Base-by-base conservation (phyloP, 2,888 invertebrate species). In the Tiliacea aurago region DNA sequence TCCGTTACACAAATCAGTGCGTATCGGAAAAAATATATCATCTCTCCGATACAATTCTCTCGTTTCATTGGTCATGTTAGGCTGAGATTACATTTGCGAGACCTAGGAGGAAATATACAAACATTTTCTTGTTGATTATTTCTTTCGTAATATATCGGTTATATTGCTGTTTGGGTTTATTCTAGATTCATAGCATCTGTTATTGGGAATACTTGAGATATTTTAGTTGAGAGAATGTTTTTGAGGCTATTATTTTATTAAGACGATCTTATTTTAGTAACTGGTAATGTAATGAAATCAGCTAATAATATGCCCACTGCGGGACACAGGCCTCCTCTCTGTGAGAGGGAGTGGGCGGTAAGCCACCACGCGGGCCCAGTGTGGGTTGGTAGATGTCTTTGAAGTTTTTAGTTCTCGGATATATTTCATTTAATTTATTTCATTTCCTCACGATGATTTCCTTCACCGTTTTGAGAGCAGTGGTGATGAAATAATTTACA, bases 1-100 rank as follows among this genome's bases (percentile, higher is more conserved):
- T 73, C 45, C 43, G 81, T 86, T 85, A 86, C 78, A 82, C 76
- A 82, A 87, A 89, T 89, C 84, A 80, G 81, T 78, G 83, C 71
- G 64, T 77, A 71, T 76, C 65, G 72, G 74, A 78, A 70, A 84
- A 86, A 84, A 85, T n/a, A 28, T 87, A 84, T 82, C 83, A 86
- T 85, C 75, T 70, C 84, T 86, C 81, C 65, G 75, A 88, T 87
- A 84, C 78, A 84, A 87, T 84, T 85, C 74, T 86, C 85, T 84
- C 84, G 78, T 83, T 77, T 84, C 83, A 81, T 75, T 86, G 88
- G 70, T 33, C 74, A 71, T 68, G 76, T 85, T 78, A 87, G 77
- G 65, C 62, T 63, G 67, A 70, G 73, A 78, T 81, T 86, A 85
- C 76, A 81, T 81, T 78, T 74, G 49, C 23, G 55, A 59, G 53